Evolutionary conservation across 92 coral and sea anemone genomes (phyloP).

Genomic region (Paramuricea clavata): DNA sequence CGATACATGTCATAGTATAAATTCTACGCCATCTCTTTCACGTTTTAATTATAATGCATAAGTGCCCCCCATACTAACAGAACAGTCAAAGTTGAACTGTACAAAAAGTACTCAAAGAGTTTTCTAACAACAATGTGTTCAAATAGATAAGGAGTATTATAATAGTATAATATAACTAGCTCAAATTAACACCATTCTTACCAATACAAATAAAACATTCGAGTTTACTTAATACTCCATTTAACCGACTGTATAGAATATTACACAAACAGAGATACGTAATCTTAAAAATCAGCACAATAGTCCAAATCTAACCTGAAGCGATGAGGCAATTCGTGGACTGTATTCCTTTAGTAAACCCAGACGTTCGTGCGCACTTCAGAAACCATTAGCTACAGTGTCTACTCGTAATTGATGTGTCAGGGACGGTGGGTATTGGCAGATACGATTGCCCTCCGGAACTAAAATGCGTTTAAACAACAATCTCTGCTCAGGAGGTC

Average conservation of each 20-base stretch:
- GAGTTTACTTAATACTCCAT: neutral
- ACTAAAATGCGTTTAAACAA: constrained; percentile 48
- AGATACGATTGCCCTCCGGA: constrained; percentile 44
- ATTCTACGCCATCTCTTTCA: too few species aligned
- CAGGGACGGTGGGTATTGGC: neutral
- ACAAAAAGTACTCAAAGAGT: neutral
- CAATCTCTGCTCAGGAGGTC: constrained; percentile 50
- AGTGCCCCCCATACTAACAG: too few species aligned
- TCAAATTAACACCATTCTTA: neutral
- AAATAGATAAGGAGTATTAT: too few species aligned
- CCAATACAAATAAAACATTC: neutral
- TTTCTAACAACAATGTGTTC: neutral
- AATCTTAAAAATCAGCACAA: neutral
- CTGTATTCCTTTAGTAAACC: neutral
- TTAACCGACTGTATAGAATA: neutral
- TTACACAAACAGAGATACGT: neutral
- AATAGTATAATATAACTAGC: neutral
- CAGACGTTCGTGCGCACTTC: neutral
- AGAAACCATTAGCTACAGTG: neutral
- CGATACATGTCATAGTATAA: too few species aligned
- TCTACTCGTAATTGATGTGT: constrained; percentile 13
- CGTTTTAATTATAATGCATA: too few species aligned
- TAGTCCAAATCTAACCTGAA: neutral
- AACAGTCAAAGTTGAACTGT: neutral
- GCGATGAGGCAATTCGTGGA: neutral